Evolutionary conservation across 2,888 invertebrate genomes (phyloP).

Genomic region (Cotesia congregata): DNA sequence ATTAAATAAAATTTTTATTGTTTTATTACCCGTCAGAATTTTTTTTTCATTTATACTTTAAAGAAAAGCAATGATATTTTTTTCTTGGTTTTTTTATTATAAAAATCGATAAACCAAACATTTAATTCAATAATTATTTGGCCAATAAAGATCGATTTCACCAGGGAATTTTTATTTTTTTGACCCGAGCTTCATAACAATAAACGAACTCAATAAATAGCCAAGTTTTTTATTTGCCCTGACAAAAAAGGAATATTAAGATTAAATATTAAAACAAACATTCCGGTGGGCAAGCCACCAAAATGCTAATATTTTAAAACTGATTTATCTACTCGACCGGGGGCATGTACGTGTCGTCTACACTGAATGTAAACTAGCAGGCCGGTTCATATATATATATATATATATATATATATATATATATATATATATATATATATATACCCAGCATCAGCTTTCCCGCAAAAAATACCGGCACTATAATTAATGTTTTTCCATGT

Average conservation of each 20-base stretch:
- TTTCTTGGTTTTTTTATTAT: too few relatives aligned
- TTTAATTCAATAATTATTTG: too few relatives aligned
- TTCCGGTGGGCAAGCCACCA: background rate
- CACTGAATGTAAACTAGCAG: constrained; percentile 41
- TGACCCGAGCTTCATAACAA: background rate
- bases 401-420: background rate
- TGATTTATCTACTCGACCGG: constrained; percentile 46
- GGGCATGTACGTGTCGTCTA: constrained; percentile 49
- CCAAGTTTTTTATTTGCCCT: background rate
- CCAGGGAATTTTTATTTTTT: background rate
- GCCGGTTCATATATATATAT: constrained; percentile 8
- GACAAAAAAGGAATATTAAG: constrained; percentile 41
- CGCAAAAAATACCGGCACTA: background rate
- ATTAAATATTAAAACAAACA: constrained; percentile 20
- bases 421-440: too few relatives aligned
- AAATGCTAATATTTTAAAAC: constrained; percentile 48
- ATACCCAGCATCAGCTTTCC: background rate
- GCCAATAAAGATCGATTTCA: background rate
- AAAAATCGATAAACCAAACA: too few relatives aligned
- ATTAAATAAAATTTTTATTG: too few relatives aligned
- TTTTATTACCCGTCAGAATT: too few relatives aligned
- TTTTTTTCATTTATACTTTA: too few relatives aligned
- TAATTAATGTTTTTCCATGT: background rate
- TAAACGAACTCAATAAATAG: background rate
- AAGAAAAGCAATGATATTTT: too few relatives aligned